A percentile compares a stretch with the other conserved stretches of the same genome.
phyloP scores from a whole-genome alignment of 1,140 invertebrate species.

The Hyles vespertilio region DNA sequence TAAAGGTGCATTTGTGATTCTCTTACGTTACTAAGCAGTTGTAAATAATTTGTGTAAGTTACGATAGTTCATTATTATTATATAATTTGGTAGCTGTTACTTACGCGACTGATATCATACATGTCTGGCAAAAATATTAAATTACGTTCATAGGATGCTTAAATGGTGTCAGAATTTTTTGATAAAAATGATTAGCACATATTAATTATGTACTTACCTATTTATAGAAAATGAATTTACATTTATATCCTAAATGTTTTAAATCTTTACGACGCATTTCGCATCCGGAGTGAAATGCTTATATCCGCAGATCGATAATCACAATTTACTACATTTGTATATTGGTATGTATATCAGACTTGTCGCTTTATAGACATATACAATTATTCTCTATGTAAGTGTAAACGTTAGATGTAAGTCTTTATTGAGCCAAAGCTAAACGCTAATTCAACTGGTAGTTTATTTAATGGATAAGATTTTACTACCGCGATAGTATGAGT shows the following conservation, averaged over 20 bases:
- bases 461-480: slow-evolving; percentile 26
- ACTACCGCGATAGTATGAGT: slow-evolving; percentile 5
- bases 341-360: background rate
- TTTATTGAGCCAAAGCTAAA: slow-evolving; percentile 37
- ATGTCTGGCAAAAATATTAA: no score
- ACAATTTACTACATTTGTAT: no score
- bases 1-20: slow-evolving; percentile 53
- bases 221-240: slow-evolving; percentile 16
- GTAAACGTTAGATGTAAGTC: slow-evolving; percentile 12
- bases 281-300: no score
- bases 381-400: background rate
- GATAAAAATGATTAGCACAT: slow-evolving; percentile 10
- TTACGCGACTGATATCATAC: slow-evolving; percentile 34
- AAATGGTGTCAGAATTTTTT: slow-evolving; percentile 5
- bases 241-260: slow-evolving; percentile 2
- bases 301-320: no score
- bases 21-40: slow-evolving; percentile 44
- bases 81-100: slow-evolving; percentile 42
- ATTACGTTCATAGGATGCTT: background rate
- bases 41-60: slow-evolving; percentile 63
- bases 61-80: slow-evolving; percentile 39
- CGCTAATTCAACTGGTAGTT: slow-evolving; percentile 30
- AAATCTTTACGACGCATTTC: no score
- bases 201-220: slow-evolving; percentile 15
- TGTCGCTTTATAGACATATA: slow-evolving; percentile 16